Evolutionary conservation across 2,888 invertebrate species (phyloP), one percentile per base, ranked within the genome.

Genomic region (Hydriomena furcata): DNA sequence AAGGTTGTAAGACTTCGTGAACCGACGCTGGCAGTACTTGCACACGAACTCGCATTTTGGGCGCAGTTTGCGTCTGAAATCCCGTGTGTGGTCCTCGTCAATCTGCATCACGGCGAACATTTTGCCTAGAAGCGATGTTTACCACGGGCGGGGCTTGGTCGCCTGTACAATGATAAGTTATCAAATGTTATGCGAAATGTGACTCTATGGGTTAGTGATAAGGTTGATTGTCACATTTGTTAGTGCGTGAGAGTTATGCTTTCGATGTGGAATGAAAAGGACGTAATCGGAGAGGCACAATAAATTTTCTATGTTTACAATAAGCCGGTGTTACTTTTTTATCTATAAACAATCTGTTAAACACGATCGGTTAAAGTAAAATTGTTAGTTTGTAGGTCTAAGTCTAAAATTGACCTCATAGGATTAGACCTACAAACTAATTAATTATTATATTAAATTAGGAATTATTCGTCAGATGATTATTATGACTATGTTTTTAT

Each of bases 21-120:
- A 99, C 85, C 98, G 94, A 78, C 99, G 94, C 87, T 96, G 96
- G 92, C 99, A 99, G 92, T 96, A 99, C 90, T 97, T 97, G 94
- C 99, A 99, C 83, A 99, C 97, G 91, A 97, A 99, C 91, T 99
- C 98, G 92, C 98, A 98, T 92, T 98, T 98, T 77, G 96, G 94
- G 82, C 96, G 93, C 94, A 95, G 95, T 91, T 95, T 95, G 91
- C 95, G 94, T 91, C 95, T 93, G 92, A 95, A 95, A 92, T 95
- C 95, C 90, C 95, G 93, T 87, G 94, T 93, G 92, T 95, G 94
- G 91, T 95, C 95, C 92, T 95, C 95, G 92, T 95, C 95, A 90
- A 95, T 95, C 93, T 95, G 95, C 95, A 95, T 95, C 93, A 95
- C 95, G 91, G 95, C 95, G 92, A 95, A 95, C 95, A 95, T 95